phyloP scores from a whole-genome alignment of 1,140 invertebrate species.

The Drosophila pectinifera region DNA sequence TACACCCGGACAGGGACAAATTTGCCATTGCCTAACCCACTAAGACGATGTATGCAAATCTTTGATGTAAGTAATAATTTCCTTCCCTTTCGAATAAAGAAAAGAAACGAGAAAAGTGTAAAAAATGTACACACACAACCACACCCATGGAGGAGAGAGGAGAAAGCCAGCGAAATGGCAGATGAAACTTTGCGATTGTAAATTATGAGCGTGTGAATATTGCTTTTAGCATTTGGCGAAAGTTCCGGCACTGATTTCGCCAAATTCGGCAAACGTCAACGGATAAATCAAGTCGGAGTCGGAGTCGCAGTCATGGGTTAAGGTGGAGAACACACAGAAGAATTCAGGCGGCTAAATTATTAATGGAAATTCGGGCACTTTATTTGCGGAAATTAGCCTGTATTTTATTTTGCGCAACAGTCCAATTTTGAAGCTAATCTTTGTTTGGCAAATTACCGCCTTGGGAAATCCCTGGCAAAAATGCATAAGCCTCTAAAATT shows the following conservation, averaged over 20 bases:
- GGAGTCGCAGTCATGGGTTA: slow-evolving; percentile 9
- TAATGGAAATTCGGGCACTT: not conserved
- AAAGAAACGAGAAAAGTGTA: not conserved
- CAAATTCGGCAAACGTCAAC: slow-evolving; percentile 50
- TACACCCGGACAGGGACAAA: slow-evolving; percentile 23
- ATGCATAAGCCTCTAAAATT: not conserved
- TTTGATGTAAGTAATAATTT: slow-evolving; percentile 83
- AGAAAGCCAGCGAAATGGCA: slow-evolving; percentile 36
- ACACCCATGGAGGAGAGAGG: not conserved
- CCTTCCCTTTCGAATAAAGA: slow-evolving; percentile 54
- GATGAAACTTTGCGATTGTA: slow-evolving; percentile 71
- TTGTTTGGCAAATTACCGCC: not conserved
- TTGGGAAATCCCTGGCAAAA: not conserved
- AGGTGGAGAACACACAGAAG: not conserved
- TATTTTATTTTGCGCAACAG: slow-evolving; percentile 4
- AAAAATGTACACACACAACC: not conserved
- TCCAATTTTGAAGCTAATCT: not conserved
- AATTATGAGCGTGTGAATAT: slow-evolving; percentile 78
- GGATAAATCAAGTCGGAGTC: slow-evolving; percentile 36
- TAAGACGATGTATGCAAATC: slow-evolving; percentile 76
- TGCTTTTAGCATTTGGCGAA: slow-evolving; percentile 64
- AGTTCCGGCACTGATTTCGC: slow-evolving; percentile 62
- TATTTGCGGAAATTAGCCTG: slow-evolving; percentile 7
- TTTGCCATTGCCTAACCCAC: slow-evolving; percentile 53
- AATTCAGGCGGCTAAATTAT: slow-evolving; percentile 14